Evolutionary conservation across 2,113 vertebrate genomes (phyloP).

Genomic region (Atherinomorus stipes): DNA sequence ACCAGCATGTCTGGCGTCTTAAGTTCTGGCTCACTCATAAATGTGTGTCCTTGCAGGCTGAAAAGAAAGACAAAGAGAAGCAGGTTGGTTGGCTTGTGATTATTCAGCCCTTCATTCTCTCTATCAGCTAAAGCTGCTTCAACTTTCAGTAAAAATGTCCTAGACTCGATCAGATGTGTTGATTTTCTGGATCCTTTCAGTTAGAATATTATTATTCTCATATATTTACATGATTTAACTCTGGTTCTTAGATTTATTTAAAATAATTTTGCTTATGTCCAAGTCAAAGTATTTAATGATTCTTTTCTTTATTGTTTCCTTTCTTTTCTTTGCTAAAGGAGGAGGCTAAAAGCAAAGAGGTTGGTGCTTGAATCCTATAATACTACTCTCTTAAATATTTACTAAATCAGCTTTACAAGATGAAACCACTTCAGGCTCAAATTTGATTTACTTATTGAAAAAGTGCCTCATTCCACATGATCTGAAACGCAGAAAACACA

Average conservation of each 20-base stretch:
- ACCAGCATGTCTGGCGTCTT: neutral
- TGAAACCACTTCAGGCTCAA: too few species aligned
- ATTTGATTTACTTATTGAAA: too few species aligned
- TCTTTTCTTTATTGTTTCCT: conserved; percentile 19
- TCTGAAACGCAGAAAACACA: too few species aligned
- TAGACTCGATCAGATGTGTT: neutral
- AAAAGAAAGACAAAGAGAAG: conserved; percentile 79
- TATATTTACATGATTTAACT: neutral
- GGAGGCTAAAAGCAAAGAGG: conserved; percentile 69
- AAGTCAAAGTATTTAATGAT: neutral
- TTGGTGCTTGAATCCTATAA: conserved; percentile 40
- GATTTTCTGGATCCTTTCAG: neutral
- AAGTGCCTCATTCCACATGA: too few species aligned
- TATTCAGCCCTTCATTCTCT: neutral
- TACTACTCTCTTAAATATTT: too few species aligned
- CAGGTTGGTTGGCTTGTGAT: conserved; percentile 68
- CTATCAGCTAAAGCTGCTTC: neutral
- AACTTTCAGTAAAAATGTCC: neutral
- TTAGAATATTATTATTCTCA: neutral
- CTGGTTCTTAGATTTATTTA: neutral
- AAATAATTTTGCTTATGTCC: too few species aligned
- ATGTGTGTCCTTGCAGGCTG: conserved; percentile 69
- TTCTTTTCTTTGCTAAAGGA: conserved; percentile 53
- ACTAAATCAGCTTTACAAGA: too few species aligned
- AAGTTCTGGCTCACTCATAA: conserved; percentile 5